Percentiles rank a stretch among this genome's conserved stretches.
phyloP scores from a whole-genome alignment of 2,797 vertebrate genomes.

The Ciconia nigra region DNA sequence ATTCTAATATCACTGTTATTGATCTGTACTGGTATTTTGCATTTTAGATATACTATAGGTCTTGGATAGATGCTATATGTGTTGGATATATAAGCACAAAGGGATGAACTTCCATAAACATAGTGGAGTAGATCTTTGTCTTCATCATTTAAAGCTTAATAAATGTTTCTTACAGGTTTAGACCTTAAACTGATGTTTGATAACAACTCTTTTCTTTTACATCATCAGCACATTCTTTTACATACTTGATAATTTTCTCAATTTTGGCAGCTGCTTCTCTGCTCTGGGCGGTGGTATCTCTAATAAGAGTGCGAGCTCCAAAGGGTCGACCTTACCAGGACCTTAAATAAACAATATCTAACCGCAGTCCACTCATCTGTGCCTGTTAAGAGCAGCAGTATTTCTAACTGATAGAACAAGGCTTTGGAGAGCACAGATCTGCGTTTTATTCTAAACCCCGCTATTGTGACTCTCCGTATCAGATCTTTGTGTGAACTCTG shows the following conservation, averaged over 20 bases:
- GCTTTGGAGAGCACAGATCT: neutral
- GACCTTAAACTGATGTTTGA: neutral
- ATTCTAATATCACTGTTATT: neutral
- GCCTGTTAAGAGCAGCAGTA: neutral
- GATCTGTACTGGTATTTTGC: neutral
- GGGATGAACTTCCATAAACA: neutral
- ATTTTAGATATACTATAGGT: neutral
- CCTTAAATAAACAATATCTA: neutral
- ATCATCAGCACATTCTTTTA: neutral
- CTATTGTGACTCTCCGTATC: neutral
- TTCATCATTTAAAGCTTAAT: neutral
- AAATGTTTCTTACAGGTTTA: neutral
- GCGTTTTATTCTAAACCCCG: neutral
- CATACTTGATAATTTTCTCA: neutral
- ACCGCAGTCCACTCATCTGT: neutral
- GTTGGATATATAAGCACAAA: neutral
- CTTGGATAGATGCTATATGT: neutral
- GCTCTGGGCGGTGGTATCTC: neutral
- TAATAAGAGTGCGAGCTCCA: neutral
- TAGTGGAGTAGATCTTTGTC: neutral
- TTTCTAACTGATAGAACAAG: neutral
- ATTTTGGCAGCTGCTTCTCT: neutral
- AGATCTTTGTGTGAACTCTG: neutral
- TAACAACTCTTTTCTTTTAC: neutral
- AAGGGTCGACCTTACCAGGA: neutral